Conservation (phyloP, 2,797 vertebrate species). For the Propithecus deckenii region DNA sequence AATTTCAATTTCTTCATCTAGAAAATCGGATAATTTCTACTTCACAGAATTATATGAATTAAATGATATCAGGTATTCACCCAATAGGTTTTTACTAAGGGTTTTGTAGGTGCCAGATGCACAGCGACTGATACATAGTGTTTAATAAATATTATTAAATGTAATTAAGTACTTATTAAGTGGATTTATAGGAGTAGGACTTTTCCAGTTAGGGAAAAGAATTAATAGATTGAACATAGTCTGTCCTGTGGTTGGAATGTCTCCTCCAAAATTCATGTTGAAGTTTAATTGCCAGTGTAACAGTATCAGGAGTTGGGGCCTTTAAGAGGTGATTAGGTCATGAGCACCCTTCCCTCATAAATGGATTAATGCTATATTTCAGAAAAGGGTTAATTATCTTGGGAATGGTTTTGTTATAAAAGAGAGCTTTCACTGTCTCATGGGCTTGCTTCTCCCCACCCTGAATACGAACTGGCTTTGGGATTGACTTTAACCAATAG, state of each 20-base stretch:
- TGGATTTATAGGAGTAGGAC: neutral
- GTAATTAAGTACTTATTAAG: neutral
- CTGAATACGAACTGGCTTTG: neutral
- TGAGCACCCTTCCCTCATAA: neutral
- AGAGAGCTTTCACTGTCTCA: neutral
- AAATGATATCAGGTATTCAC: neutral
- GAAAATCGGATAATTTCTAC: conserved; percentile 13
- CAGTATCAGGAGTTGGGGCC: neutral
- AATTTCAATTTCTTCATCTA: neutral
- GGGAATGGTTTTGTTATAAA: neutral
- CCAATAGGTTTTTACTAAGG: neutral
- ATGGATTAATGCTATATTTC: neutral
- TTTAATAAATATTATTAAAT: conserved; percentile 37
- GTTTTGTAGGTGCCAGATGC: neutral
- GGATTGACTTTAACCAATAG: neutral
- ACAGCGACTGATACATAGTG: neutral
- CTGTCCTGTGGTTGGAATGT: neutral
- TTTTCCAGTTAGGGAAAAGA: neutral
- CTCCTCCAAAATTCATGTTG: neutral
- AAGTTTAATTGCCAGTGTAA: neutral
- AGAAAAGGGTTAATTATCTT: neutral
- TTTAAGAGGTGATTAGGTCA: neutral
- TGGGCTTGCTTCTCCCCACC: neutral
- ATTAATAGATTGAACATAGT: conserved; percentile 8
- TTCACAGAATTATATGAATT: neutral